Conservation (phyloP, 2,113 vertebrate species). For the Neoarius graeffei region DNA sequence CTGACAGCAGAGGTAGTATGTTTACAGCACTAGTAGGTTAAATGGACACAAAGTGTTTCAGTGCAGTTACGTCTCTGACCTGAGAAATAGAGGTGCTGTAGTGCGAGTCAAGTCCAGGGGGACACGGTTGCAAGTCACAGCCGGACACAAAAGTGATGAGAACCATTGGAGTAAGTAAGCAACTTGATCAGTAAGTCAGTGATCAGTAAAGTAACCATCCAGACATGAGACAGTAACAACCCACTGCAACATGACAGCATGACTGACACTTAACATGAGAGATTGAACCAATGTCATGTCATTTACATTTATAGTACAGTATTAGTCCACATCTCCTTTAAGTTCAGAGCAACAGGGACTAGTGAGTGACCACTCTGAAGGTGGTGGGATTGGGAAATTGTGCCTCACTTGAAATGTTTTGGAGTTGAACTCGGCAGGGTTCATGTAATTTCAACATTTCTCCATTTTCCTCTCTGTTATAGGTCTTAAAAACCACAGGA, state of each 20-base stretch:
- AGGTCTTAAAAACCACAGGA: conserved; percentile 78
- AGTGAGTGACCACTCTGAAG: conserved; percentile 39
- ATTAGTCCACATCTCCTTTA: background rate
- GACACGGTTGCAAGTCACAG: background rate
- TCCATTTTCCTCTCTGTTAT: conserved; percentile 69
- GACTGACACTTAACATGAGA: background rate
- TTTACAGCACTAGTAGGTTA: background rate
- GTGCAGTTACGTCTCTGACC: background rate
- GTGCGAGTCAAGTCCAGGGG: background rate
- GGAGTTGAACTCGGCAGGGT: conserved; percentile 64
- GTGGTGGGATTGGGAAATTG: conserved; percentile 49
- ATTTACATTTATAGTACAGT: background rate
- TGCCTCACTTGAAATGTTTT: conserved; percentile 65
- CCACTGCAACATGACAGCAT: background rate
- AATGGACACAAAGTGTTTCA: background rate
- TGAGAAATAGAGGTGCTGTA: background rate
- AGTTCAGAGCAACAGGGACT: background rate
- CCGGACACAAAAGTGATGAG: background rate
- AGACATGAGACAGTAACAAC: background rate
- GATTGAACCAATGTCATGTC: conserved; percentile 5
- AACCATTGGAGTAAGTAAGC: background rate
- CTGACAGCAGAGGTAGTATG: background rate
- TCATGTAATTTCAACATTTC: conserved; percentile 73
- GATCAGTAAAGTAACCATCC: background rate
- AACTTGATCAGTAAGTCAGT: background rate